Evolutionary conservation across 1,140 invertebrate species (phyloP).

Genomic region (Diabrotica virgifera): DNA sequence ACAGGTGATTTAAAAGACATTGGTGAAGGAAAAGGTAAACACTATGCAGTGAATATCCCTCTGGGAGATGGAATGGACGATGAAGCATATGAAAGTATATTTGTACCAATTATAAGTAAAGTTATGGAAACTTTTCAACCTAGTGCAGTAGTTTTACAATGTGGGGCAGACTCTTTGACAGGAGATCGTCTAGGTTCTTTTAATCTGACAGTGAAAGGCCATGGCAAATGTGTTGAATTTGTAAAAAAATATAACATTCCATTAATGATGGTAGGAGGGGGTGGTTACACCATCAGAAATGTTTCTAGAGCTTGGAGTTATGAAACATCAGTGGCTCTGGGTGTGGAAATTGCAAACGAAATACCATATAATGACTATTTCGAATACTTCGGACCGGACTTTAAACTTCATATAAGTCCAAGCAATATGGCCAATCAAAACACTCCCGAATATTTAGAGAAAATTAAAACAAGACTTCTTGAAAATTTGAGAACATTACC

Average conservation of each 20-base stretch:
- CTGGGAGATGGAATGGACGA: conserved; percentile 98
- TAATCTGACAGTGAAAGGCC: conserved; percentile 95
- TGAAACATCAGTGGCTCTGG: conserved; percentile 94
- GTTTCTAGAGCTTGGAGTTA: conserved; percentile 99
- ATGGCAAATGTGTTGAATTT: conserved; percentile 97
- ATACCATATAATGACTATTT: conserved; percentile 99
- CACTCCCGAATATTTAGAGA: conserved; percentile 96
- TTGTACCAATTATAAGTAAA: conserved; percentile 96
- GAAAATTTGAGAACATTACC: conserved; percentile 97
- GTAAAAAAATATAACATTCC: conserved; percentile 96
- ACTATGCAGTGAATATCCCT: conserved; percentile 99
- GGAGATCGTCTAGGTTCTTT: conserved; percentile 97
- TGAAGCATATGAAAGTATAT: conserved; percentile 96
- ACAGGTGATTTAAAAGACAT: conserved; percentile 93
- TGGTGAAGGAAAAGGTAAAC: conserved; percentile 98
- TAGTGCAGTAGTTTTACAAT: conserved; percentile 93
- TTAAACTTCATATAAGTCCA: conserved; percentile 98
- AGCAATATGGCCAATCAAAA: conserved; percentile 99
- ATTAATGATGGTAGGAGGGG: conserved; percentile 90
- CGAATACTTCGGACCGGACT: conserved; percentile 99
- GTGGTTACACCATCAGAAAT: conserved; percentile 98
- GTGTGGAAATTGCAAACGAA: conserved; percentile 96
- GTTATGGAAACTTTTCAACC: conserved; percentile 98
- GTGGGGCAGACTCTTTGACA: conserved; percentile 97
- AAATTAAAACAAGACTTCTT: conserved; percentile 94